Conservation (phyloP, 1,140 invertebrate species). For the Physella acuta region DNA sequence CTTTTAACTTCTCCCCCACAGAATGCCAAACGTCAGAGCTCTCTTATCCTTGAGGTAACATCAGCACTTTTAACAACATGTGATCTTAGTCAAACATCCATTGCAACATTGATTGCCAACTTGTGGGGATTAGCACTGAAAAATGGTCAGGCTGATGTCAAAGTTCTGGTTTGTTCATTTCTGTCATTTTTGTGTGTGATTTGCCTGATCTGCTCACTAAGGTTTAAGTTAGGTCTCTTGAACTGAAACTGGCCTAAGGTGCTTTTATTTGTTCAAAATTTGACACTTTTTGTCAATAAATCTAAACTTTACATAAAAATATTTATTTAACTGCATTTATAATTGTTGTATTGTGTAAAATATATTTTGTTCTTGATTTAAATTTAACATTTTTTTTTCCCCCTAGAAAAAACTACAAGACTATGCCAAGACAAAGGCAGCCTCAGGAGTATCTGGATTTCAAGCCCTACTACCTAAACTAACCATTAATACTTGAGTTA, state of each 20-base stretch:
- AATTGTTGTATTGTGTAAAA: too few species aligned
- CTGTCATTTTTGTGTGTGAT: too few species aligned
- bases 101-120: conserved; percentile 72
- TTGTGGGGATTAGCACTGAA: conserved; percentile 78
- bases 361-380: too few species aligned
- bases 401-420: conserved; percentile 21
- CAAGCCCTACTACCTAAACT: conserved; percentile 15
- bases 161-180: conserved; percentile 18
- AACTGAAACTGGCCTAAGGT: too few species aligned
- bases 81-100: conserved; percentile 66
- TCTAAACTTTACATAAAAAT: too few species aligned
- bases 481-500: not conserved
- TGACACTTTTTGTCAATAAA: too few species aligned
- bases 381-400: too few species aligned
- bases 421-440: conserved; percentile 1
- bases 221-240: too few species aligned
- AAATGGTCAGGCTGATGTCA: conserved; percentile 63
- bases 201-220: too few species aligned
- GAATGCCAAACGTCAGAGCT: conserved; percentile 60
- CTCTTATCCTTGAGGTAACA: conserved; percentile 74
- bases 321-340: too few species aligned
- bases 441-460: not conserved
- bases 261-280: too few species aligned
- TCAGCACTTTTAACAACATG: conserved; percentile 71
- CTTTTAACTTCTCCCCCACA: too few species aligned